Evolutionary conservation across 2,888 invertebrate genomes (phyloP), one percentile per base, ranked within the genome.

Genomic region (Plagiodera versicolora): DNA sequence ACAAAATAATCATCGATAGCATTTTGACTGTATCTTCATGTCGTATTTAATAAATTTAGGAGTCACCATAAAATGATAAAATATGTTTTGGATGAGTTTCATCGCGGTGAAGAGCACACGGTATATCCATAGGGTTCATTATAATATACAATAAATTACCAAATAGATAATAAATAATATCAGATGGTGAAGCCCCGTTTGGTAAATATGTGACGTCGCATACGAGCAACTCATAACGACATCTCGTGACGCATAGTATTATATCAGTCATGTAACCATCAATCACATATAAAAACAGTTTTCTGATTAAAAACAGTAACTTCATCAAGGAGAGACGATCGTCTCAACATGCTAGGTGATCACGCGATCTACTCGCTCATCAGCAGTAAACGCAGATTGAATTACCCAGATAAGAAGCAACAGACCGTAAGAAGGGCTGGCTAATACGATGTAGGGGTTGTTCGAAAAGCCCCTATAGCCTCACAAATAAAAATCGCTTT

Each of bases 301-400:
- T 61, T 65, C 56, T 59, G 65, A 63, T 65, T 65, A 59, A 60
- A 65, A 55, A 62, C 61, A 32, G 60, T 61, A 63, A 65, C 60
- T 63, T 60, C 63, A 65, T 65, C 65, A 58, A 53, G 49, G 56
- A 14, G 52, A 60, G 49, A 60, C 62, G 60, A 44, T 46, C 58
- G 30, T 39, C 4, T 14, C 35, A 52, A 62, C 65, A 65, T 50
- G 60, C 59, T 52, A 60, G 56, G 18, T 32, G 56, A 56, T 62
- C 65, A 65, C 65, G 65, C 65, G 46, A 65, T 60, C 55, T 16
- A 16, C 24, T 58, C 14, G 35, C 19, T 14, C 45, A 45, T 17
- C 45, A 17, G 9, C 45, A 14, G 45, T 17, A n/a, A 45, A 45
- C 18, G 16, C 45, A 3, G 45, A 17, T 45, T 16, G 18, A 45